These are phyloP conservation scores for Dryobotodes eremita DNA, from an alignment of 2,888 invertebrate species.

Conservation along the genomic window DNA sequence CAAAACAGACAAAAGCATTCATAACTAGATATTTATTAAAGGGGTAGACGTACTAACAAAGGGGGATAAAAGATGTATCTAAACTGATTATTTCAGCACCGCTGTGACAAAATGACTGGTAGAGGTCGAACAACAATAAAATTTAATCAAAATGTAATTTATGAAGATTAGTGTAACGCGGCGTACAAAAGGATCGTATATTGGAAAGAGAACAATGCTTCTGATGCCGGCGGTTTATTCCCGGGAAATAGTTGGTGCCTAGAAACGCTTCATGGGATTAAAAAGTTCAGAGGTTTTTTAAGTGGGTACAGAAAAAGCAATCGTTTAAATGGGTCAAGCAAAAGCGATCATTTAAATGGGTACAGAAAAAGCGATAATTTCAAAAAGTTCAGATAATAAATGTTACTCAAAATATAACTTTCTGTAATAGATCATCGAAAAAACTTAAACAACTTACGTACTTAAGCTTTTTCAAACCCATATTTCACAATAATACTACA, in stretches of 20 bases:
- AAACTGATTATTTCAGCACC: conserved; percentile 50
- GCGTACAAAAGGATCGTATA: conserved; percentile 76
- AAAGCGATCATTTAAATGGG: neutral
- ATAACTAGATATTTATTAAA: conserved; percentile 24
- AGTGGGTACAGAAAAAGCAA: neutral
- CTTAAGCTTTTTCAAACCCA: conserved; percentile 20
- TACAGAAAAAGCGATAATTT: neutral
- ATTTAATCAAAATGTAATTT: conserved; percentile 80
- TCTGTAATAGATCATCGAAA: conserved; percentile 30
- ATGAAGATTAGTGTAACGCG: conserved; percentile 80
- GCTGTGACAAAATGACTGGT: conserved; percentile 55
- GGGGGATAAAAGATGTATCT: conserved; percentile 40
- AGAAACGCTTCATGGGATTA: conserved; percentile 58
- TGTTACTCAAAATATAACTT: conserved; percentile 2
- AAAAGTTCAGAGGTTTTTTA: neutral
- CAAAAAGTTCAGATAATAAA: neutral
- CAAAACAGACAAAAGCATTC: conserved; percentile 7
- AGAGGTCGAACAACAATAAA: conserved; percentile 68
- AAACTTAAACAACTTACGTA: conserved; percentile 33
- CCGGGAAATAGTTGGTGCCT: conserved; percentile 53
- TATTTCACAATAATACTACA: conserved; percentile 55
- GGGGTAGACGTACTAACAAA: conserved; percentile 32
- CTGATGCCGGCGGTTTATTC: conserved; percentile 70
- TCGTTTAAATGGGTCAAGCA: neutral
- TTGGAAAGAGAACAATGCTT: conserved; percentile 79